Evolutionary conservation across 2,888 invertebrate genomes (phyloP).

Genomic region (Halictus quadricinctus): DNA sequence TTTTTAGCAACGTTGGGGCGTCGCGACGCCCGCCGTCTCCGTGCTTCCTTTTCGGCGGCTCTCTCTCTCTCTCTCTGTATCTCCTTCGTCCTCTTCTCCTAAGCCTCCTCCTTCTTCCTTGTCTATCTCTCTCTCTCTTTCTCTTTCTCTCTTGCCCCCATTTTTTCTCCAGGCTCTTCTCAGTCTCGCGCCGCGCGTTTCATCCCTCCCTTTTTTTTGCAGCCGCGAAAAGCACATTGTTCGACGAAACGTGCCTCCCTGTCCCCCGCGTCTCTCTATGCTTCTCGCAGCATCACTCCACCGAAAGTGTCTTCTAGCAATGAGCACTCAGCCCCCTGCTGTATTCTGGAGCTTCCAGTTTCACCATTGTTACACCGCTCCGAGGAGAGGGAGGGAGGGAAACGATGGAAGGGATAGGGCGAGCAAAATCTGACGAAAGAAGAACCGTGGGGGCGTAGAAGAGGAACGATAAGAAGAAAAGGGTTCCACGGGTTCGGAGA

Average conservation of each 20-base stretch:
- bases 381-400: slow-evolving; percentile 41
- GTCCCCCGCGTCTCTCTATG: slow-evolving; percentile 11
- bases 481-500: slow-evolving; percentile 39
- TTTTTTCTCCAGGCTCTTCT: neutral
- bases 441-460: slow-evolving; percentile 11
- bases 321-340: slow-evolving; percentile 64
- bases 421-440: slow-evolving; percentile 7
- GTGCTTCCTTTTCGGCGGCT: slow-evolving; percentile 58
- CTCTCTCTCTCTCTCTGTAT: slow-evolving; percentile 32
- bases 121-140: neutral
- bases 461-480: slow-evolving; percentile 44
- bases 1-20: slow-evolving; percentile 57
- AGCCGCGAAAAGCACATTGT: slow-evolving; percentile 68
- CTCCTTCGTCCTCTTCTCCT: slow-evolving; percentile 1
- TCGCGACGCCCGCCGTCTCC: slow-evolving; percentile 64
- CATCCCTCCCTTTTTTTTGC: slow-evolving; percentile 46
- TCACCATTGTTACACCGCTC: slow-evolving; percentile 63
- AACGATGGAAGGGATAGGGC: slow-evolving; percentile 7
- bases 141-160: neutral
- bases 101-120: slow-evolving; percentile 5
- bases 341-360: slow-evolving; percentile 63
- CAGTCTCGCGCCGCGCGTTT: slow-evolving; percentile 4
- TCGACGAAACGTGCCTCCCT: slow-evolving; percentile 61
- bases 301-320: slow-evolving; percentile 69
- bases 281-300: slow-evolving; percentile 52